Percentiles rank a stretch among this genome's conserved stretches.
Evolutionary conservation across 1,140 invertebrate genomes (phyloP).

Genomic region (Octopus bimaculoides): DNA sequence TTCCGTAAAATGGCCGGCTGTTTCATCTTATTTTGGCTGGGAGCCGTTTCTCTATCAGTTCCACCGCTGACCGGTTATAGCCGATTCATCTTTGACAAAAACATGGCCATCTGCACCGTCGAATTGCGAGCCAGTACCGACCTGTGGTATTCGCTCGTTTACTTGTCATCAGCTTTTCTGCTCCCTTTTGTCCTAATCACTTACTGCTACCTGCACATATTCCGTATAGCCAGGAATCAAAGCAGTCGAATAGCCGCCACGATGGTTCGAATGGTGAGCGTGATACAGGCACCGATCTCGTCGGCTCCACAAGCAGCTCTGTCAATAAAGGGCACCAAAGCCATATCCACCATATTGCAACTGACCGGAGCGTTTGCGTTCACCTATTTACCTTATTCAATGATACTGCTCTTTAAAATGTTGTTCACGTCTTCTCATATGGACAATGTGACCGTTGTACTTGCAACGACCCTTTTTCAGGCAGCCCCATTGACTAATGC

Average conservation of each 20-base stretch:
- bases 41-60: slow-evolving; percentile 25
- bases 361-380: slow-evolving; percentile 42
- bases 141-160: slow-evolving; percentile 35
- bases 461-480: slow-evolving; percentile 39
- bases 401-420: slow-evolving; percentile 33
- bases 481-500: slow-evolving; percentile 41
- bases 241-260: slow-evolving; percentile 46
- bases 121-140: slow-evolving; percentile 25
- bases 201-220: slow-evolving; percentile 47
- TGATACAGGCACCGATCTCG: slow-evolving; percentile 43
- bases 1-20: slow-evolving; percentile 39
- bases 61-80: slow-evolving; percentile 36
- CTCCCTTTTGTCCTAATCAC: slow-evolving; percentile 38
- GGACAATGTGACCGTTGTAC: slow-evolving; percentile 25
- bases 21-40: slow-evolving; percentile 39
- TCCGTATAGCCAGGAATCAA: slow-evolving; percentile 42
- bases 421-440: slow-evolving; percentile 17
- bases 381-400: slow-evolving; percentile 41
- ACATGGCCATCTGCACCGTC: slow-evolving; percentile 34
- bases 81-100: slow-evolving; percentile 28
- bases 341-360: slow-evolving; percentile 44
- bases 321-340: slow-evolving; percentile 41
- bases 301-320: slow-evolving; percentile 23
- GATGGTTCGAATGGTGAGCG: slow-evolving; percentile 46
- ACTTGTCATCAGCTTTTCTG: slow-evolving; percentile 29